Evolutionary conservation across 2,888 invertebrate genomes (phyloP).

Genomic region (Pediacus dermestoides): DNA sequence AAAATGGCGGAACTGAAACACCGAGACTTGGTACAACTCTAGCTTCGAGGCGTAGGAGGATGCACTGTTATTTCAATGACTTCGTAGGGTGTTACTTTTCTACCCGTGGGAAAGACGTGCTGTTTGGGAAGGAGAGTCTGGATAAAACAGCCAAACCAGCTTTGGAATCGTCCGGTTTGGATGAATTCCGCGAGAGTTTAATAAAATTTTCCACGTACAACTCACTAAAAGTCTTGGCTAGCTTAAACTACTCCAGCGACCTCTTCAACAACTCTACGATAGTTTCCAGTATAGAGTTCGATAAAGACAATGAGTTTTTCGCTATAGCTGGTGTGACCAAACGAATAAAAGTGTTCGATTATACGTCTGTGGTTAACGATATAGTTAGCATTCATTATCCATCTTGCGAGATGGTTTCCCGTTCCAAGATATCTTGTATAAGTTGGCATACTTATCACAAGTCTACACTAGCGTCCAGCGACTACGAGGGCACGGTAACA

Average conservation of each 20-base stretch:
- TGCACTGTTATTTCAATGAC: conserved; percentile 86
- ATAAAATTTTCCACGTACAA: conserved; percentile 81
- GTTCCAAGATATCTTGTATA: conserved; percentile 91
- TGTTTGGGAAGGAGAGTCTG: conserved; percentile 54
- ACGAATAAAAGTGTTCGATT: conserved; percentile 91
- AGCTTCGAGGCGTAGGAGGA: conserved; percentile 66
- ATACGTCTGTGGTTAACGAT: conserved; percentile 78
- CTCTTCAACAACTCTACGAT: conserved; percentile 83
- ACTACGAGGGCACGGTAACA: conserved; percentile 91
- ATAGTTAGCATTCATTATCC: conserved; percentile 91
- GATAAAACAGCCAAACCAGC: conserved; percentile 38
- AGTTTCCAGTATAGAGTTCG: conserved; percentile 91
- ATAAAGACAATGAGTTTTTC: conserved; percentile 92
- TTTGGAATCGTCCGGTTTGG: conserved; percentile 55
- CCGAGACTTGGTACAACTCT: conserved; percentile 43
- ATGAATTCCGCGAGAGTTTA: conserved; percentile 79
- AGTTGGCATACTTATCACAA: conserved; percentile 93
- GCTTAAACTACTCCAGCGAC: conserved; percentile 86
- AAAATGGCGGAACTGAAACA: conserved; percentile 22
- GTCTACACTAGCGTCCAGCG: conserved; percentile 80
- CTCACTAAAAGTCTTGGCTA: conserved; percentile 75
- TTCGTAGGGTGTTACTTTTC: conserved; percentile 84
- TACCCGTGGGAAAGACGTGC: conserved; percentile 68
- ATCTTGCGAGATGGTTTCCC: conserved; percentile 84
- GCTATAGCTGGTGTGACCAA: conserved; percentile 95